These are phyloP conservation scores for Saturnia japonica DNA, from an alignment of 2,888 invertebrate genomes.

Conservation along the genomic window DNA sequence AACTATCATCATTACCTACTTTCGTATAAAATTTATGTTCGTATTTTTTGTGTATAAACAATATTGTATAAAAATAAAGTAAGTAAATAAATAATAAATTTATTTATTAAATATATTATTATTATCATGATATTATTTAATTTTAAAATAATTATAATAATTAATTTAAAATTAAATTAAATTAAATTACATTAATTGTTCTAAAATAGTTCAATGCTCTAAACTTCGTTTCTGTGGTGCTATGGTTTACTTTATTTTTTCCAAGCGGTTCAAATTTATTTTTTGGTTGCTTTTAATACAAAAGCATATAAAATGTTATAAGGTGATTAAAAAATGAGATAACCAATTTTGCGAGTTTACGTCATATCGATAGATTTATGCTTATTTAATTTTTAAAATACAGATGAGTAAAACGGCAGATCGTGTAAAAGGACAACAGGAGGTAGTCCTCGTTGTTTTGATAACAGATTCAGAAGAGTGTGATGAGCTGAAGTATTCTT, in stretches of 20 bases:
- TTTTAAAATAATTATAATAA: no score
- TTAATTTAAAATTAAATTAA: no score
- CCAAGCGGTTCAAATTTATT: background rate
- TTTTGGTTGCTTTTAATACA: background rate
- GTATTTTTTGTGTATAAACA: no score
- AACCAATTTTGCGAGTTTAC: background rate
- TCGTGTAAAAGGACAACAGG: background rate
- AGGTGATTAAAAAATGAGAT: background rate
- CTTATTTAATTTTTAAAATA: no score
- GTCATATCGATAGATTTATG: background rate
- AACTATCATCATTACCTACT: no score
- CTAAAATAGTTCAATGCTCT: no score
- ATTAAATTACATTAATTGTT: no score
- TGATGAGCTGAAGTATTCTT: background rate
- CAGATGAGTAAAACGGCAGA: background rate
- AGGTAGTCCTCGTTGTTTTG: background rate
- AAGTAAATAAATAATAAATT: no score
- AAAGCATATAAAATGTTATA: background rate
- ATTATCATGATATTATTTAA: no score
- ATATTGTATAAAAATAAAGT: no score
- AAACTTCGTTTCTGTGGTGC: background rate
- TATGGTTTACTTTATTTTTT: background rate
- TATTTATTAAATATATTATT: no score
- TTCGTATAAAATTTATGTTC: no score
- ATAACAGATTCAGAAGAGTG: background rate